Evolutionary conservation across 2,113 vertebrate genomes (phyloP).

Genomic region (Mustela lutreola): DNA sequence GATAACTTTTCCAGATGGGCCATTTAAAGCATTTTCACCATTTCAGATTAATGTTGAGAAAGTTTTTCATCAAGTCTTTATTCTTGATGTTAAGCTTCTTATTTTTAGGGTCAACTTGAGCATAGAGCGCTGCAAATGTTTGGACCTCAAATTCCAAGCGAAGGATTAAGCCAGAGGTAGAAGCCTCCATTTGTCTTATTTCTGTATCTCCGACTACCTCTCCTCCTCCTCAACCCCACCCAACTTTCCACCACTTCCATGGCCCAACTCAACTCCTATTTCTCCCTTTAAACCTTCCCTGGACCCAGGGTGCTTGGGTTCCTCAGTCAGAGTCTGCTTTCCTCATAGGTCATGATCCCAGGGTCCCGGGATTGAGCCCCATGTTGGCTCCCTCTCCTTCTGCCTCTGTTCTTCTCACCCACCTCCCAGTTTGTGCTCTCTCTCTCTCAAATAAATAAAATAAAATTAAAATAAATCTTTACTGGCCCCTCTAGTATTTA

Average conservation of each 20-base stretch:
- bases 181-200: neutral
- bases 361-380: neutral
- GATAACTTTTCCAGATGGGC: slow-evolving; percentile 17
- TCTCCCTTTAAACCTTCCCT: neutral
- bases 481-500: neutral
- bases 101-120: slow-evolving; percentile 6
- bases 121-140: neutral
- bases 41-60: slow-evolving; percentile 39
- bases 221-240: neutral
- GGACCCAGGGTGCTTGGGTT: neutral
- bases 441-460: neutral
- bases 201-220: fast-evolving
- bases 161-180: neutral
- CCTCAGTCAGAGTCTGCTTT: neutral
- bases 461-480: neutral
- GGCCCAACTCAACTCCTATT: neutral
- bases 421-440: neutral
- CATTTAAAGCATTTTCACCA: slow-evolving; percentile 19
- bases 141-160: neutral
- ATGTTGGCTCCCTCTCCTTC: neutral
- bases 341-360: neutral
- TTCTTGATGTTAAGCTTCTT: neutral
- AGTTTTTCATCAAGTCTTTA: slow-evolving; percentile 19
- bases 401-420: neutral
- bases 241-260: neutral